phyloP scores from a whole-genome alignment of 1,140 invertebrate species.

The Gonatopus flavifemur region DNA sequence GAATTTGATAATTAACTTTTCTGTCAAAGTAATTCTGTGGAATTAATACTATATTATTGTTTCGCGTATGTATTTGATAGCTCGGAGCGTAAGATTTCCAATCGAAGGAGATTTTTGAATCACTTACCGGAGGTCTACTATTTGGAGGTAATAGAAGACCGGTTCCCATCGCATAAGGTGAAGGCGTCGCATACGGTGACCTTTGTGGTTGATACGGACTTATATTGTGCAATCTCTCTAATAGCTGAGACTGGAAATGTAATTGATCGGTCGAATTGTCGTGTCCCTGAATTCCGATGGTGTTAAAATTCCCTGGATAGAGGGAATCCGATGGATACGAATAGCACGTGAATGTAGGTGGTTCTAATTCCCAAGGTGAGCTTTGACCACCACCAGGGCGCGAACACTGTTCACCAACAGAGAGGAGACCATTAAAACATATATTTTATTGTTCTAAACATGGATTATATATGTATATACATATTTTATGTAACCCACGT shows the following conservation, averaged over 20 bases:
- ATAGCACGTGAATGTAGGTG: constrained; percentile 42
- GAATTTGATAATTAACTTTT: too few relatives aligned
- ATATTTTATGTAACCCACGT: too few relatives aligned
- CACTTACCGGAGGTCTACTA: constrained; percentile 40
- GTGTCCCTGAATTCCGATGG: constrained; percentile 32
- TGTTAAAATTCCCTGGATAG: constrained; percentile 33
- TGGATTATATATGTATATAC: too few relatives aligned
- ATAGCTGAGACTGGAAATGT: constrained; percentile 59
- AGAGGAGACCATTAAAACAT: constrained; percentile 9
- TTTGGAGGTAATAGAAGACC: constrained; percentile 41
- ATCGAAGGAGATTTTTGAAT: constrained; percentile 1
- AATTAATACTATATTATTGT: too few relatives aligned
- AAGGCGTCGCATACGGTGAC: constrained; percentile 46
- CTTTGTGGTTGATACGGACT: constrained; percentile 52
- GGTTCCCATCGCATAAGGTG: constrained; percentile 40
- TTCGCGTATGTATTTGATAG: too few relatives aligned
- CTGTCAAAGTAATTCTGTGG: too few relatives aligned
- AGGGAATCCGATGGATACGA: constrained; percentile 41
- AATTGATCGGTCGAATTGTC: constrained; percentile 47
- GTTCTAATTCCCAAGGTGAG: constrained; percentile 51
- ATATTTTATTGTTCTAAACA: too few relatives aligned
- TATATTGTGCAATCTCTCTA: constrained; percentile 62
- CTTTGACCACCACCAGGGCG: constrained; percentile 42
- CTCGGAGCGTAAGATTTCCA: too few relatives aligned
- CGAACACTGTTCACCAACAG: constrained; percentile 21